Conservation (phyloP, 2,797 vertebrate species). For the Phoxinus dragarum region DNA sequence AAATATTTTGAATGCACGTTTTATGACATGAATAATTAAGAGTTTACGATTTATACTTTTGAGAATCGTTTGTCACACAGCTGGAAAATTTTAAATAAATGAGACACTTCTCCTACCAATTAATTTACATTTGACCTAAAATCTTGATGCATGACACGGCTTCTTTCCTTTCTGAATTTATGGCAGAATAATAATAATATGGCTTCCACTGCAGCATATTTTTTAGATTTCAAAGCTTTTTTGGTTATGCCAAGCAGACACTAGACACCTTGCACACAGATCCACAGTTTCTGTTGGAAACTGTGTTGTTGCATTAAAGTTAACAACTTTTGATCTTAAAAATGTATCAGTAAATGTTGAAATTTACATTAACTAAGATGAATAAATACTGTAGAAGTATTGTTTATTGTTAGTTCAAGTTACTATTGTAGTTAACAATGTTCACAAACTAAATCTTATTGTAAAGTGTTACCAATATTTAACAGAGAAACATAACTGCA, state of each 20-base stretch:
- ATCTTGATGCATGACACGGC: neutral
- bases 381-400: neutral
- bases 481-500: neutral
- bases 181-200: slow-evolving; percentile 42
- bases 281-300: neutral
- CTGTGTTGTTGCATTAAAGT: too few species aligned
- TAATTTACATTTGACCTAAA: neutral
- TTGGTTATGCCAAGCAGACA: neutral
- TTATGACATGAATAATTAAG: neutral
- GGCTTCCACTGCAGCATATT: neutral
- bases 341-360: neutral
- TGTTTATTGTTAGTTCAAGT: neutral
- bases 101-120: neutral
- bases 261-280: neutral
- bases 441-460: neutral
- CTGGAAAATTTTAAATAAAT: neutral
- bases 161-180: neutral
- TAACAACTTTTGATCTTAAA: neutral
- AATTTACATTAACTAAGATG: neutral
- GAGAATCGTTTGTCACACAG: neutral
- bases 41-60: neutral
- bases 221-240: neutral
- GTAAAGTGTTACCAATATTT: neutral
- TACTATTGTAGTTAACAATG: neutral
- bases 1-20: neutral